Evolutionary conservation across 2,888 invertebrate genomes (phyloP).

Genomic region (Scaptomyza parva): DNA sequence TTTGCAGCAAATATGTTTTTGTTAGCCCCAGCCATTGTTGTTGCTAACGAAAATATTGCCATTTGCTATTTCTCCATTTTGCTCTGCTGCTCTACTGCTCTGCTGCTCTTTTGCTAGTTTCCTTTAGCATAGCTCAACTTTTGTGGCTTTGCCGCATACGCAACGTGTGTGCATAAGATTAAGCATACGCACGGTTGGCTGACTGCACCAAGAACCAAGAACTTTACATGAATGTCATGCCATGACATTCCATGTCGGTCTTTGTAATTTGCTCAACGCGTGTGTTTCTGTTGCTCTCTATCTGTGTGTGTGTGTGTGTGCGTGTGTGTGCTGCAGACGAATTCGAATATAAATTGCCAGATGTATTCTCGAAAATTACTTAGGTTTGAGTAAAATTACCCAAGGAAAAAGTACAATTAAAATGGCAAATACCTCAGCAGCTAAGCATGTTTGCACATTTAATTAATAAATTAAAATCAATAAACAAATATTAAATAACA

Average conservation of each 20-base stretch:
- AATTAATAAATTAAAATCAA: conserved; percentile 41
- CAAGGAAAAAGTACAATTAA: conserved; percentile 47
- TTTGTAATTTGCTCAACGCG: not conserved
- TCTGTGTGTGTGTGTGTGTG: conserved; percentile 4
- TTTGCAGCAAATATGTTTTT: conserved; percentile 70
- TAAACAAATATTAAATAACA: conserved; percentile 17
- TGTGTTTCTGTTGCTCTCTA: not conserved
- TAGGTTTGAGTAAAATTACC: not conserved
- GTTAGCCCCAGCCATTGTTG: conserved; percentile 28
- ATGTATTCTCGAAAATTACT: conserved; percentile 32
- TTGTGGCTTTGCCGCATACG: conserved; percentile 72
- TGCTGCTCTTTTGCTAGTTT: conserved; percentile 40
- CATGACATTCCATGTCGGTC: conserved; percentile 36
- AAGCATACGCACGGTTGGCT: conserved; percentile 69
- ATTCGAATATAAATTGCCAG: conserved; percentile 49
- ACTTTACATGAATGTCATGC: conserved; percentile 50
- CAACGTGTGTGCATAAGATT: conserved; percentile 70
- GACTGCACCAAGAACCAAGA: conserved; percentile 25
- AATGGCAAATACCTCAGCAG: conserved; percentile 29
- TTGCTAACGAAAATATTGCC: conserved; percentile 46
- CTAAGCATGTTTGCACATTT: conserved; percentile 16
- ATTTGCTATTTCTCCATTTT: conserved; percentile 28
- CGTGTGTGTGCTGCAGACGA: conserved; percentile 21
- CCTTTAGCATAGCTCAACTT: conserved; percentile 59
- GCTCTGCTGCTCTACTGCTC: conserved; percentile 9